phyloP scores from a whole-genome alignment of 2,113 vertebrate species.

The Oostethus manadensis region DNA sequence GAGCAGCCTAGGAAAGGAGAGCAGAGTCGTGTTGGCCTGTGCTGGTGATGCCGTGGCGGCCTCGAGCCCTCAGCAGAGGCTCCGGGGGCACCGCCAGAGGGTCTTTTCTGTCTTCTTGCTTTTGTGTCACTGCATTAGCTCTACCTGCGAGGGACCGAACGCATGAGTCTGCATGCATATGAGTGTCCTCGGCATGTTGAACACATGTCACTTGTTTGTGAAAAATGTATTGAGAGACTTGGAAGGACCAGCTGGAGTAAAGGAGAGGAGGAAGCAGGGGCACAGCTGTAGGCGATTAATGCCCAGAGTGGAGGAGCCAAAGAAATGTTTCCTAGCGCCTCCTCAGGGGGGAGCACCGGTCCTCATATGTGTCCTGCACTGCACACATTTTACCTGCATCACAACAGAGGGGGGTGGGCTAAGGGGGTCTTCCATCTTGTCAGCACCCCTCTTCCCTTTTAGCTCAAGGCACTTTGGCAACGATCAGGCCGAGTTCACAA shows the following conservation, averaged over 20 bases:
- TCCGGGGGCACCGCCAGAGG: conserved; percentile 59
- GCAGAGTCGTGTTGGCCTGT: conserved; percentile 44
- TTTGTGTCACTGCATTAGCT: conserved; percentile 19
- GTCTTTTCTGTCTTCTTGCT: conserved; percentile 46
- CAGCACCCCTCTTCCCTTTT: conserved; percentile 26
- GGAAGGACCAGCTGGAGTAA: conserved; percentile 73
- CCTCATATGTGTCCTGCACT: conserved; percentile 58
- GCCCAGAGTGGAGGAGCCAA: conserved; percentile 82
- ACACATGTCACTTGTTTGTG: conserved; percentile 90
- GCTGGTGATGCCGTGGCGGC: conserved; percentile 54
- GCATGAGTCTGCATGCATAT: not conserved
- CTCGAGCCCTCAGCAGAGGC: conserved; percentile 51
- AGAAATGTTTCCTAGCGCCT: conserved; percentile 84
- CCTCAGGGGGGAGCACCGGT: conserved; percentile 59
- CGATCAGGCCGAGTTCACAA: conserved; percentile 38
- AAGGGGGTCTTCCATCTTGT: conserved; percentile 41
- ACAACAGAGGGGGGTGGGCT: not conserved
- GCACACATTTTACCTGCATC: conserved; percentile 39
- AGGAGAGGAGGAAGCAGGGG: conserved; percentile 76
- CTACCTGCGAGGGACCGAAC: conserved; percentile 17
- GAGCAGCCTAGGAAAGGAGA: conserved; percentile 39
- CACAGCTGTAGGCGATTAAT: conserved; percentile 98
- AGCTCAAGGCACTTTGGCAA: conserved; percentile 43
- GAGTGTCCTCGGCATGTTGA: conserved; percentile 59
- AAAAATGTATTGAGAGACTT: conserved; percentile 87